These are phyloP conservation scores for Unio delphinus DNA, from an alignment of 2,888 invertebrate genomes.

Conservation along the genomic window DNA sequence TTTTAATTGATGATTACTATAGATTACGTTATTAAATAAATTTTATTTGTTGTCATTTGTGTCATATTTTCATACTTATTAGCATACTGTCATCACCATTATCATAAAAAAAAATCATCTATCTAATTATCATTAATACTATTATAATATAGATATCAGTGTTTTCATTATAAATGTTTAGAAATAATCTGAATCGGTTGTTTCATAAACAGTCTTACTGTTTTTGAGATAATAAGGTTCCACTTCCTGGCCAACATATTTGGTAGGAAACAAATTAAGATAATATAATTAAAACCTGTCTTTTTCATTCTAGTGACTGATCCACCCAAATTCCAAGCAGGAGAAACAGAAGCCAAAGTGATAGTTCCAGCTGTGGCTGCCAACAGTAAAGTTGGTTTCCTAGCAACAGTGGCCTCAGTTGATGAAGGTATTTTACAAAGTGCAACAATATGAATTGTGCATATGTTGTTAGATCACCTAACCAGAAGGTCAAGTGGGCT, in stretches of 20 bases:
- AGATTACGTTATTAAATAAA: too few relatives aligned
- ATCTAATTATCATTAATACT: too few relatives aligned
- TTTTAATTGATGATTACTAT: too few relatives aligned
- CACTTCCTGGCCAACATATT: background rate
- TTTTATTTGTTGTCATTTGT: too few relatives aligned
- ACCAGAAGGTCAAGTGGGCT: too few relatives aligned
- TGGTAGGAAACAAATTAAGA: background rate
- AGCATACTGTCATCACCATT: too few relatives aligned
- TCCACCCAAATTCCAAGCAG: constrained; percentile 53
- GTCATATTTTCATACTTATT: too few relatives aligned
- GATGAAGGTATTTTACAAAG: constrained; percentile 55
- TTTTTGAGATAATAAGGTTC: background rate
- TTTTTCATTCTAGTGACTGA: constrained; percentile 51
- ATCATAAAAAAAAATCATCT: too few relatives aligned
- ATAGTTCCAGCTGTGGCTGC: constrained; percentile 61
- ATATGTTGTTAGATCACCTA: too few relatives aligned
- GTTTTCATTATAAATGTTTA: too few relatives aligned
- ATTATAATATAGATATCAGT: too few relatives aligned
- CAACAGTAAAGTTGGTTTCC: constrained; percentile 65
- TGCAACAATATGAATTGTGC: background rate
- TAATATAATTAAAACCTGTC: background rate
- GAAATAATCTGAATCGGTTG: too few relatives aligned
- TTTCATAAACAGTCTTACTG: background rate
- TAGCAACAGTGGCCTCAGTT: constrained; percentile 45
- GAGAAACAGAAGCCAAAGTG: constrained; percentile 53